phyloP scores from a whole-genome alignment of 2,113 vertebrate genomes.

The Scomber colias region DNA sequence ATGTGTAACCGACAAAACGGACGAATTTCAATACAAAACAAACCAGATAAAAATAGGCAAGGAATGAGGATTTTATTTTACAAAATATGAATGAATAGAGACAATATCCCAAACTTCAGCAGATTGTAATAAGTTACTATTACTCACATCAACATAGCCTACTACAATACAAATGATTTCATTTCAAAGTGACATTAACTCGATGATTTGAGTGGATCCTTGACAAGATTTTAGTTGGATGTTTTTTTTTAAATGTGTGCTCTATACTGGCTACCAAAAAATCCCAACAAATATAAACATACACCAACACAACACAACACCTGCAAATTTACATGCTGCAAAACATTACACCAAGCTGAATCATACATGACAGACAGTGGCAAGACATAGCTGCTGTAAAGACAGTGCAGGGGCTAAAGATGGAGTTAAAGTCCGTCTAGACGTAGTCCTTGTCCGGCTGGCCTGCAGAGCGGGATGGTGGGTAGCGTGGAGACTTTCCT shows the following conservation, averaged over 20 bases:
- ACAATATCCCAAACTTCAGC: neutral
- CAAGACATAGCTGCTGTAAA: neutral
- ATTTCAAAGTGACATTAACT: neutral
- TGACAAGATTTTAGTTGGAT: no score
- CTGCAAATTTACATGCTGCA: conserved; percentile 26
- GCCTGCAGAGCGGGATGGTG: conserved; percentile 82
- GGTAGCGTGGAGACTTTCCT: conserved; percentile 84
- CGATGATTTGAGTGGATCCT: neutral
- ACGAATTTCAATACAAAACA: neutral
- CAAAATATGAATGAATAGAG: neutral
- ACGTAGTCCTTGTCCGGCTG: conserved; percentile 88
- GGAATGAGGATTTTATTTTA: conserved; percentile 41
- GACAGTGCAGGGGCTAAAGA: neutral
- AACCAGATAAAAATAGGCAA: neutral
- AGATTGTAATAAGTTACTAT: no score
- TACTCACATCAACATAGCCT: no score
- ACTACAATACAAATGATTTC: no score
- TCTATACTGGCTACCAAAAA: no score
- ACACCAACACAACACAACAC: conserved; percentile 12
- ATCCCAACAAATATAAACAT: conserved; percentile 1
- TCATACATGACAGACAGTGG: no score
- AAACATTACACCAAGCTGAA: conserved; percentile 9
- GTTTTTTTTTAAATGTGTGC: no score
- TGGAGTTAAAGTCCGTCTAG: conserved; percentile 63
- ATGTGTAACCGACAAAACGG: neutral